phyloP scores from a whole-genome alignment of 2,888 invertebrate genomes.

The Leptura quadrifasciata region DNA sequence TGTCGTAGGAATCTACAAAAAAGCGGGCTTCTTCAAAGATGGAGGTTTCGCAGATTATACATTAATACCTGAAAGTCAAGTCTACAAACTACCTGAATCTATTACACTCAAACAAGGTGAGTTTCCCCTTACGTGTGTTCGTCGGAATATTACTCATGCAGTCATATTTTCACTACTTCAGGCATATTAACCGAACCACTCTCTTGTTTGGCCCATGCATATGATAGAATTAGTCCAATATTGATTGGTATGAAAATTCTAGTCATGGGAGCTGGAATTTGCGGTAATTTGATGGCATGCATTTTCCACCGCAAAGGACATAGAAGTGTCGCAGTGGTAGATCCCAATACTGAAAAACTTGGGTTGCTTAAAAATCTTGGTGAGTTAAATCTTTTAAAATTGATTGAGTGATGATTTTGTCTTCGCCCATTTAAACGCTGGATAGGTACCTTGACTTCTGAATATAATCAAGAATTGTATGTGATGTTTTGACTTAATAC shows the following conservation, averaged over 20 bases:
- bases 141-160: no score
- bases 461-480: no score
- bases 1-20: constrained; percentile 76
- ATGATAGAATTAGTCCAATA: constrained; percentile 79
- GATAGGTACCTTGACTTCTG: no score
- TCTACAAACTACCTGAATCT: constrained; percentile 76
- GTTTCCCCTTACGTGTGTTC: neutral
- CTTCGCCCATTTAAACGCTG: no score
- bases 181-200: constrained; percentile 83
- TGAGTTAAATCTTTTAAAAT: constrained; percentile 61
- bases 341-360: constrained; percentile 77
- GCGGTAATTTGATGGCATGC: constrained; percentile 82
- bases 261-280: constrained; percentile 83
- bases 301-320: constrained; percentile 82
- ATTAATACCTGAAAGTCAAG: constrained; percentile 78
- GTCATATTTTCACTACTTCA: constrained; percentile 66
- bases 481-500: no score
- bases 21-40: constrained; percentile 80
- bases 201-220: constrained; percentile 83
- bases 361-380: constrained; percentile 76
- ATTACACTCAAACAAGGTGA: constrained; percentile 79
- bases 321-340: constrained; percentile 81
- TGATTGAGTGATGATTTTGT: no score
- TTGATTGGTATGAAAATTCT: constrained; percentile 79
- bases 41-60: constrained; percentile 84